Evolutionary conservation across 2,113 vertebrate genomes (phyloP).

Genomic region (Tetrax tetrax): DNA sequence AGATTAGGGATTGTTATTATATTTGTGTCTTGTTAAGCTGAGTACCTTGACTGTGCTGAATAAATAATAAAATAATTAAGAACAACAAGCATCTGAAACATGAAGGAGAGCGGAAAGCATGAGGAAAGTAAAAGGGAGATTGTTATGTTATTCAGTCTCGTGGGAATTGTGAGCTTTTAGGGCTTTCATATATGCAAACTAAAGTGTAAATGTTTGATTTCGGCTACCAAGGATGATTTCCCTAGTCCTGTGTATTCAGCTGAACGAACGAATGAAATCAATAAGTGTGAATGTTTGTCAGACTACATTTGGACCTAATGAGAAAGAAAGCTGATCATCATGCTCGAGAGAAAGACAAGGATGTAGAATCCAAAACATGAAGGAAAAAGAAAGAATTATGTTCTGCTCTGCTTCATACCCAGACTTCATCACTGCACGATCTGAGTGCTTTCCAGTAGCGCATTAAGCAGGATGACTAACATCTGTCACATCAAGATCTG

Average conservation of each 20-base stretch:
- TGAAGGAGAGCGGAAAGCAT: neutral
- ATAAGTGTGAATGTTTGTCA: neutral
- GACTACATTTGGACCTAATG: constrained; percentile 1
- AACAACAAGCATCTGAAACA: neutral
- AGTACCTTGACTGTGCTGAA: neutral
- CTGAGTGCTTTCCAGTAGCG: constrained; percentile 1
- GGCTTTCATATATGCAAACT: neutral
- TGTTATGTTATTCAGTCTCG: neutral
- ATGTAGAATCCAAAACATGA: neutral
- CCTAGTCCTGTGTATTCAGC: neutral
- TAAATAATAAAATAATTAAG: constrained; percentile 10
- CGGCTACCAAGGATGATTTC: neutral
- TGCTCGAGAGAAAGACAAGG: neutral
- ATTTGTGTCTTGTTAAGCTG: neutral
- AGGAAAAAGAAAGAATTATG: neutral
- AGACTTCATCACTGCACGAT: neutral
- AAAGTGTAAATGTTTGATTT: neutral
- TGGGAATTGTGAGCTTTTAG: neutral
- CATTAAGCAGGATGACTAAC: constrained; percentile 46
- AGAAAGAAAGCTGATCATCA: neutral
- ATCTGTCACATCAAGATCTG: constrained; percentile 42
- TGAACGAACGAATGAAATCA: neutral
- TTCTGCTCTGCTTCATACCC: neutral
- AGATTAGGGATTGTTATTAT: neutral
- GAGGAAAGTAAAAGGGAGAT: neutral